Evolutionary conservation across 2,113 vertebrate genomes (phyloP).

Genomic region (Larimichthys polyactis): DNA sequence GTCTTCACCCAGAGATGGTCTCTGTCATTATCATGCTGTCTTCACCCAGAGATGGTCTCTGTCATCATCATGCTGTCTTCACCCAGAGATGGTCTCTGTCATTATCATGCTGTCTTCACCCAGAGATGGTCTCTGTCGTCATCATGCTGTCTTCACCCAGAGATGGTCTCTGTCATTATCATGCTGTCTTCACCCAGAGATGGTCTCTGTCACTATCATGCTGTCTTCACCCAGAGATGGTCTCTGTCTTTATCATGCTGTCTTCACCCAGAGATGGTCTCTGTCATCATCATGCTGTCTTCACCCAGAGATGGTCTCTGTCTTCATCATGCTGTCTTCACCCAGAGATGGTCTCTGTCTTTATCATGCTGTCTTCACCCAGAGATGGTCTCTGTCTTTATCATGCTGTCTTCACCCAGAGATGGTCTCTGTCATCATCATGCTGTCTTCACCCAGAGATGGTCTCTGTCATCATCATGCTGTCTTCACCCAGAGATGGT

Average conservation of each 20-base stretch:
- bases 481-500: too few relatives aligned
- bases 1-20: too few relatives aligned
- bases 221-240: too few relatives aligned
- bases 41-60: conserved; percentile 6
- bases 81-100: conserved; percentile 13
- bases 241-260: conserved; percentile 25
- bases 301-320: conserved; percentile 1
- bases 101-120: conserved; percentile 28
- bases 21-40: conserved; percentile 25
- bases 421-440: conserved; percentile 13
- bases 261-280: too few relatives aligned
- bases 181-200: too few relatives aligned
- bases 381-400: conserved; percentile 10
- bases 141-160: too few relatives aligned
- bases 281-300: conserved; percentile 28
- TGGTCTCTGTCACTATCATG: conserved; percentile 12
- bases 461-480: conserved; percentile 15
- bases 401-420: too few relatives aligned
- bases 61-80: conserved; percentile 28
- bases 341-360: conserved; percentile 12
- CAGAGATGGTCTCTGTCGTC: conserved; percentile 13
- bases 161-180: conserved; percentile 14
- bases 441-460: too few relatives aligned
- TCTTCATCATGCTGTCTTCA: conserved; percentile 32
- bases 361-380: conserved; percentile 30